Evolutionary conservation across 2,888 invertebrate genomes (phyloP).

Genomic region (Anagyrus pseudococci): DNA sequence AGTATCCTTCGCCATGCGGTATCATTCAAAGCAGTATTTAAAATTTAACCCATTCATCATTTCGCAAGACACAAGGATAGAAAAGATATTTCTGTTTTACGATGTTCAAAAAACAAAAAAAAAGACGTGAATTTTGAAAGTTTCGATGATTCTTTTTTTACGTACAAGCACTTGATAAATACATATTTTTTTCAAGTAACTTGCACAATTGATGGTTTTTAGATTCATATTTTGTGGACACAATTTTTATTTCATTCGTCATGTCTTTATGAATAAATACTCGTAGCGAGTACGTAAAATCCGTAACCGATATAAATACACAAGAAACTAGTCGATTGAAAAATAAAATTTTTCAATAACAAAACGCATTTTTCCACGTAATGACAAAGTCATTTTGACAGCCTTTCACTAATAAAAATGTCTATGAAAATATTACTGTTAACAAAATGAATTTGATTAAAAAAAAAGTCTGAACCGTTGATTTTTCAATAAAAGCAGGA

Average conservation of each 20-base stretch:
- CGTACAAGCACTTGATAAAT: no score
- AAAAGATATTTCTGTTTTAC: constrained; percentile 14
- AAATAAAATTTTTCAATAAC: constrained; percentile 5
- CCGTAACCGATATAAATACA: not conserved
- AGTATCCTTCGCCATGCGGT: constrained; percentile 26
- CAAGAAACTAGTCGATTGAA: not conserved
- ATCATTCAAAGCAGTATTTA: constrained; percentile 13
- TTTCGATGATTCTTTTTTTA: not conserved
- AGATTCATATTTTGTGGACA: no score
- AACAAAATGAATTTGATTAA: not conserved
- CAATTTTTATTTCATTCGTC: constrained; percentile 2
- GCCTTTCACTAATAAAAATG: constrained; percentile 36
- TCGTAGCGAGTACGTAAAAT: not conserved
- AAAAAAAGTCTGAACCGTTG: no score
- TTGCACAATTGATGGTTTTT: no score
- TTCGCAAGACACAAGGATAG: constrained; percentile 20
- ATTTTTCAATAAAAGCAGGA: no score
- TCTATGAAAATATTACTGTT: constrained; percentile 18
- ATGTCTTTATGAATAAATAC: constrained; percentile 1
- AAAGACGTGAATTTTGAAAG: constrained; percentile 14
- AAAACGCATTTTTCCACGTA: constrained; percentile 18
- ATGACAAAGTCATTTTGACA: constrained; percentile 26
- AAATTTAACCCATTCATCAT: constrained; percentile 15
- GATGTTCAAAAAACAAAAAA: constrained; percentile 9
- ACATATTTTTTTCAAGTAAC: no score